Conservation (phyloP, 2,888 invertebrate species). For the Rhyacophila evoluta region DNA sequence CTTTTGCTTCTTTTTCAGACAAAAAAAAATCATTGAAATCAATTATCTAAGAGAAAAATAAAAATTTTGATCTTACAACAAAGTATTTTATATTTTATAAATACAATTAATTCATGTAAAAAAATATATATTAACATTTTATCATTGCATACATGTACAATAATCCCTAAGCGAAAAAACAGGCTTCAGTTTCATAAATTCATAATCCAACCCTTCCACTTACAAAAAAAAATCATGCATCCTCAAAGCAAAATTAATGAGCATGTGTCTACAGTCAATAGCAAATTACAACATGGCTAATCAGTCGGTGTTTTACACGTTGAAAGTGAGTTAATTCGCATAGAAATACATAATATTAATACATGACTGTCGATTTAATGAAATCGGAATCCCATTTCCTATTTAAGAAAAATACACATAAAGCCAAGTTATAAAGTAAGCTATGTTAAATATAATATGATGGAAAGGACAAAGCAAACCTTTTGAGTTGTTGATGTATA, state of each 20-base stretch:
- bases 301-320: neutral
- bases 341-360: constrained; percentile 6
- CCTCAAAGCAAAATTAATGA: constrained; percentile 4
- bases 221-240: constrained; percentile 16
- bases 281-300: neutral
- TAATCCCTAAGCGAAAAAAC: neutral
- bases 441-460: neutral
- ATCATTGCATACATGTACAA: neutral
- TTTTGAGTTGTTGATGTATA: neutral
- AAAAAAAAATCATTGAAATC: too few species aligned
- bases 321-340: constrained; percentile 17
- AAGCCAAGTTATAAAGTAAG: constrained; percentile 1
- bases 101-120: neutral
- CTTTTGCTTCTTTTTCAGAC: too few species aligned
- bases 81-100: too few species aligned
- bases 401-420: neutral
- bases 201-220: neutral
- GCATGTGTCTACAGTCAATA: neutral
- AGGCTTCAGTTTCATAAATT: neutral
- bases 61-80: too few species aligned
- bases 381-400: constrained; percentile 12
- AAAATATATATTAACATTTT: neutral
- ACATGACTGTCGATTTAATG: neutral
- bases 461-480: constrained; percentile 1
- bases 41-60: too few species aligned